Evolutionary conservation across 2,888 invertebrate species (phyloP).

Genomic region (Bombylius discolor): DNA sequence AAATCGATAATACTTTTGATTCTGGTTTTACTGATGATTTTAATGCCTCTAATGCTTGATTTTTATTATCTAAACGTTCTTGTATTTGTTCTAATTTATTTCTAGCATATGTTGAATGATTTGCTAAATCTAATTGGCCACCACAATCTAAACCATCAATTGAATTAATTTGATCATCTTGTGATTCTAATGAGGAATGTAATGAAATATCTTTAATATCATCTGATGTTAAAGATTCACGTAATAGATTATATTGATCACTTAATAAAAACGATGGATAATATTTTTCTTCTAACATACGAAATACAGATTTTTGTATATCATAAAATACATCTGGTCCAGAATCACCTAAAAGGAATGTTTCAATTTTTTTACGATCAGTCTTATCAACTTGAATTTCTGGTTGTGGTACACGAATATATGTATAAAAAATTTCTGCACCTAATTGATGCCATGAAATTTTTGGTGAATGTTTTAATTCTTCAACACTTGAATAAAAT

Average conservation of each 20-base stretch:
- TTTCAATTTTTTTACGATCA: slow-evolving; percentile 72
- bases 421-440: slow-evolving; percentile 84
- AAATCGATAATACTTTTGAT: slow-evolving; percentile 61
- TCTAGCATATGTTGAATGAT: slow-evolving; percentile 70
- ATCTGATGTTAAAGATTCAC: slow-evolving; percentile 32
- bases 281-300: slow-evolving; percentile 72
- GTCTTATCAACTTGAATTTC: slow-evolving; percentile 71
- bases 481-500: slow-evolving; percentile 78
- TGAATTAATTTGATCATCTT: slow-evolving; percentile 23
- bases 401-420: slow-evolving; percentile 66
- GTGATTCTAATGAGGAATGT: slow-evolving; percentile 22
- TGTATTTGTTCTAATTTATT: slow-evolving; percentile 71
- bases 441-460: slow-evolving; percentile 74
- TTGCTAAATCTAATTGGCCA: slow-evolving; percentile 50
- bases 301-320: slow-evolving; percentile 67
- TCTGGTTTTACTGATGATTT: slow-evolving; percentile 71
- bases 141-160: slow-evolving; percentile 17
- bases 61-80: slow-evolving; percentile 73
- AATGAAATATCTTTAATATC: slow-evolving; percentile 36
- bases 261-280: slow-evolving; percentile 81
- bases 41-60: slow-evolving; percentile 66
- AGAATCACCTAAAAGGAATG: slow-evolving; percentile 73
- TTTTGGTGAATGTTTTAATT: slow-evolving; percentile 60
- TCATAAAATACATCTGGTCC: slow-evolving; percentile 81
- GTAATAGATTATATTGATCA: slow-evolving; percentile 60